Evolutionary conservation across 2,113 vertebrate species (phyloP).

Genomic region (Hemibagrus wyckioides): DNA sequence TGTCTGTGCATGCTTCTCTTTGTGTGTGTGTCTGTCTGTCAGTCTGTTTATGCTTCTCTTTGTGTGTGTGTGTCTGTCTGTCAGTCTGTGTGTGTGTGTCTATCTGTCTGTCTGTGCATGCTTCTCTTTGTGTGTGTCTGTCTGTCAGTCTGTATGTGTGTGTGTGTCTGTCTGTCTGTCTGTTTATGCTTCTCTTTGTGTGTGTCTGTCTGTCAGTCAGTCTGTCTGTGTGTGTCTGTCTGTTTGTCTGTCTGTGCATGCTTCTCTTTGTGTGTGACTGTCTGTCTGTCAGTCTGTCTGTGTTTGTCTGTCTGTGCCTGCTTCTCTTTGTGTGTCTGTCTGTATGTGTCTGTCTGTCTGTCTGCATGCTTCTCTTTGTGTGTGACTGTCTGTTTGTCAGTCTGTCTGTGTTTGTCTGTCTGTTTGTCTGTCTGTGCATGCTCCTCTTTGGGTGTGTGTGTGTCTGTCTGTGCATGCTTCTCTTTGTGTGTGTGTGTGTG

Average conservation of each 20-base stretch:
- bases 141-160: conserved; percentile 45
- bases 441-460: conserved; percentile 58
- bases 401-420: too few relatives aligned
- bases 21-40: conserved; percentile 57
- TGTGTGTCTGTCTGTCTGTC: conserved; percentile 55
- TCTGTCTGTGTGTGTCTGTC: conserved; percentile 60
- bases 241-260: conserved; percentile 39
- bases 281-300: conserved; percentile 34
- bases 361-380: conserved; percentile 53
- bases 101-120: conserved; percentile 61
- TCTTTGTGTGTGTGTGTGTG: conserved; percentile 59
- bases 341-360: conserved; percentile 50
- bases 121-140: conserved; percentile 52
- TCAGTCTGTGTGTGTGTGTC: background rate
- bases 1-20: too few relatives aligned
- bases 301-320: too few relatives aligned
- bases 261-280: conserved; percentile 61
- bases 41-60: conserved; percentile 46
- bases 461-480: conserved; percentile 35
- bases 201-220: background rate
- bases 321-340: conserved; percentile 57
- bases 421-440: conserved; percentile 61
- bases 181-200: too few relatives aligned
- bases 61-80: conserved; percentile 57
- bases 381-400: conserved; percentile 55